phyloP scores from a whole-genome alignment of 2,888 invertebrate genomes.

The Mythimna impura region DNA sequence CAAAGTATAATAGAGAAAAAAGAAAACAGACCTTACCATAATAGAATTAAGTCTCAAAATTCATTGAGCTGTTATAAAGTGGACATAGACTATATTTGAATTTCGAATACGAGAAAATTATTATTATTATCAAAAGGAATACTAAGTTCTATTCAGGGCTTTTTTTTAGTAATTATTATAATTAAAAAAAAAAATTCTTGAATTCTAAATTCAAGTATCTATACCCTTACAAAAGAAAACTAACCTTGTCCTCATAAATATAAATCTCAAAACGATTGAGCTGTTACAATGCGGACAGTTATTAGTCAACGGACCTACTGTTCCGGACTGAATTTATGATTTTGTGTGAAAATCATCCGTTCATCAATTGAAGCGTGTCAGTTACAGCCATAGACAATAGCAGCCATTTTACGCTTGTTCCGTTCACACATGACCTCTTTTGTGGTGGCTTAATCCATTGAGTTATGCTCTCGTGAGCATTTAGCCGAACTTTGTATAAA shows the following conservation, averaged over 20 bases:
- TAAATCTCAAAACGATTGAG: neutral
- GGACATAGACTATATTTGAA: neutral
- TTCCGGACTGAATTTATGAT: slow-evolving; percentile 38
- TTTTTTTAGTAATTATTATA: too few species aligned
- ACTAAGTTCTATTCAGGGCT: too few species aligned
- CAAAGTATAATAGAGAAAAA: neutral
- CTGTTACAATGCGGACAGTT: neutral
- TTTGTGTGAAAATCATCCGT: slow-evolving; percentile 42
- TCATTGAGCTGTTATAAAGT: neutral
- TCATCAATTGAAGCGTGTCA: slow-evolving; percentile 48
- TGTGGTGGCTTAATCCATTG: slow-evolving; percentile 38
- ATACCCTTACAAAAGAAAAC: too few species aligned
- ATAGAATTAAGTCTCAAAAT: neutral
- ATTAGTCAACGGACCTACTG: neutral
- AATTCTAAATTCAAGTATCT: too few species aligned
- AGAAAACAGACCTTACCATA: slow-evolving; percentile 18
- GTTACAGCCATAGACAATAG: slow-evolving; percentile 42
- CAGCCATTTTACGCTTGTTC: slow-evolving; percentile 40
- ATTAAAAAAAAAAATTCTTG: too few species aligned
- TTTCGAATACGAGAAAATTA: too few species aligned
- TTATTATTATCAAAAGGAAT: too few species aligned
- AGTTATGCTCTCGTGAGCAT: slow-evolving; percentile 30
- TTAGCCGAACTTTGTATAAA: slow-evolving; percentile 31
- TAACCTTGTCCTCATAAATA: neutral
- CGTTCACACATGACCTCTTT: slow-evolving; percentile 32